Evolutionary conservation across 2,888 invertebrate species (phyloP).

Genomic region (Trichogramma evanescens): DNA sequence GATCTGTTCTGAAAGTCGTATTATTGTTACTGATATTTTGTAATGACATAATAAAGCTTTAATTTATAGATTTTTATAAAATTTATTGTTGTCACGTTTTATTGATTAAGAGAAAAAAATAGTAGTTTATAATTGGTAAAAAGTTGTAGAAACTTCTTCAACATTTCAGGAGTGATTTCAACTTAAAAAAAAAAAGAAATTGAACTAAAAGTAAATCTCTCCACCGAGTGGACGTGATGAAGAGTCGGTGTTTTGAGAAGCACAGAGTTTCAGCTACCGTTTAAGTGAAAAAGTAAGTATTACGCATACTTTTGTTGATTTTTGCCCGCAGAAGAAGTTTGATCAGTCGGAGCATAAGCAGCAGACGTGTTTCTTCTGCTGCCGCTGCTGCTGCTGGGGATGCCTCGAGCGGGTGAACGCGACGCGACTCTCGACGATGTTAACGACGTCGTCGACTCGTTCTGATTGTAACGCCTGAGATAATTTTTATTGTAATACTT

Average conservation of each 20-base stretch:
- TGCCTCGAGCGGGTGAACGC: not conserved
- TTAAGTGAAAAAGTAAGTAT: constrained; percentile 19
- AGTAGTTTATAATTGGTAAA: not conserved
- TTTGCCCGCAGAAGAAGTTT: not conserved
- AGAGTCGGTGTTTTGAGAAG: constrained; percentile 12
- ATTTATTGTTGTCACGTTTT: not conserved
- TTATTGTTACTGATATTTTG: not conserved
- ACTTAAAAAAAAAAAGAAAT: constrained; percentile 2
- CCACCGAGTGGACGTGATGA: constrained; percentile 3
- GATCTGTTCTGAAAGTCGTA: not conserved
- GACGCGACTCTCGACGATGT: not conserved
- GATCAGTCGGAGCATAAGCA: not conserved
- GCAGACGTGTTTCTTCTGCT: not conserved
- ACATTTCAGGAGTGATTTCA: not conserved
- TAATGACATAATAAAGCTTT: too few relatives aligned
- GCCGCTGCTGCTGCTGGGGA: not conserved
- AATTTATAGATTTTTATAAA: not conserved
- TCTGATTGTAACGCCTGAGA: constrained; percentile 18
- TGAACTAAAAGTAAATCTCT: not conserved
- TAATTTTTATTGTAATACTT: constrained; percentile 21
- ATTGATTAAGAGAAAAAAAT: not conserved
- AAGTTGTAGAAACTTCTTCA: not conserved
- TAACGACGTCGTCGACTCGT: constrained; percentile 2
- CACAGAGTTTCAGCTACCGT: constrained; percentile 2
- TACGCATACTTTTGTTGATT: constrained; percentile 15